Percentiles rank a stretch among this genome's conserved stretches.
These are phyloP conservation scores for Luidia sarsii DNA, from an alignment of 53 echinoderm and acorn worm species.

Conservation along the genomic window DNA sequence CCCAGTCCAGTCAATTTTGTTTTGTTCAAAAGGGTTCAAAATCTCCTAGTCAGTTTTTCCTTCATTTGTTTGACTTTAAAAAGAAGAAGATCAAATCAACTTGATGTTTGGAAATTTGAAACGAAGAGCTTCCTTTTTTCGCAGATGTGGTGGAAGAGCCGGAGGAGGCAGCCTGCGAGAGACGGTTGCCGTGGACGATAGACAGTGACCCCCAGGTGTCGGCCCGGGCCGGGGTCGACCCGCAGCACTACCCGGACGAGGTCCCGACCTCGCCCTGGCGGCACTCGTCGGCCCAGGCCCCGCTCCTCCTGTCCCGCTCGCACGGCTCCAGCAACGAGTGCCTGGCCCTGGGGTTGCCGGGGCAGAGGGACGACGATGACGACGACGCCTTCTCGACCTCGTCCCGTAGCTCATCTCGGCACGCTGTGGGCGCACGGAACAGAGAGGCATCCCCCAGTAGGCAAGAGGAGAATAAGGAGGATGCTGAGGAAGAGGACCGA, in stretches of 20 bases:
- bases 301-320: neutral
- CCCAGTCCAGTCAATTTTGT: too few species aligned
- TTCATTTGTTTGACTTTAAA: too few species aligned
- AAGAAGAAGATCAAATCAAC: too few species aligned
- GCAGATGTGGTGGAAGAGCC: too few species aligned
- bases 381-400: neutral
- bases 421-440: too few species aligned
- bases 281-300: neutral
- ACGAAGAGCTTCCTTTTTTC: too few species aligned
- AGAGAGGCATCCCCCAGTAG: too few species aligned
- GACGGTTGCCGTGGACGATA: constrained; percentile 61
- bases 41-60: too few species aligned
- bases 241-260: neutral
- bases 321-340: neutral
- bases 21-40: too few species aligned
- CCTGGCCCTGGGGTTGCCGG: constrained; percentile 14
- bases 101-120: too few species aligned
- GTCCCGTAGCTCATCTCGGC: neutral
- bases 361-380: constrained; percentile 20
- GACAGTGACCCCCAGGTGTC: constrained; percentile 42
- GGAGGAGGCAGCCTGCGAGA: constrained; percentile 56
- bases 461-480: neutral
- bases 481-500: neutral
- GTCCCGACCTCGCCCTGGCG: neutral
- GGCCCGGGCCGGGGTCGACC: constrained; percentile 29